Base-by-base conservation (phyloP, 2,888 invertebrate species). In the Acanthosoma haemorrhoidale region DNA sequence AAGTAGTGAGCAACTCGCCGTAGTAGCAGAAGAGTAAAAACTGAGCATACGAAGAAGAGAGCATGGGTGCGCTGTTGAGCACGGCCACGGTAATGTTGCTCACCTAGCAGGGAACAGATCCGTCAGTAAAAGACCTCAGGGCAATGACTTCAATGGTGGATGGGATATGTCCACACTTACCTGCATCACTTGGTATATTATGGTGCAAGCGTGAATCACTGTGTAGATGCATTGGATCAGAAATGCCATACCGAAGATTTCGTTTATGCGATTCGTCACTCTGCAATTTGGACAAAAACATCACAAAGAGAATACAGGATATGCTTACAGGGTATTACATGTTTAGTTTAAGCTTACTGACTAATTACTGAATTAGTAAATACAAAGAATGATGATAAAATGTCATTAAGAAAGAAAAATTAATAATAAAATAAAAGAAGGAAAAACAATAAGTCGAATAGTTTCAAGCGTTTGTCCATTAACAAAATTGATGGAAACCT, bases 131-230 rank as follows among this genome's bases (percentile, higher is more conserved):
- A 8, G 3, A 11, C 9, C 11, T 2, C 2, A 15, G 39, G 16
- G 16, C 15, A 1, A 2, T 2, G 15, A 16, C 4, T 16, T 6
- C 2, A 13, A 32, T n/a, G 16, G n/a, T 1, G 21, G 9, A 9
- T 9, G 1, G n/a, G 2, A 38, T 2, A 11, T 15, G 1, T 11
- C 4, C 1, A 0, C 6, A 66, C 68, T 58, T 38, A 68, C 68
- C 68, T 58, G 32, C 58, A 58, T 58, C 15, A 57, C 68, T 58
- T 57, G 58, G 9, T 58, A 68, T 36, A 68, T 68, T 9, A 68
- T 58, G 16, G 58, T 58, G 34, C 68, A 68, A 9, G 68, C 68
- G 18, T 68, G 68, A 3, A 68, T 4, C 2, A 58, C 68, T 2
- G 68, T 68, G 38, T 68, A 68, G 9, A 43, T 57, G 2, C 58